Conservation (phyloP, 2,113 vertebrate genomes). For the Delphinus delphis region DNA sequence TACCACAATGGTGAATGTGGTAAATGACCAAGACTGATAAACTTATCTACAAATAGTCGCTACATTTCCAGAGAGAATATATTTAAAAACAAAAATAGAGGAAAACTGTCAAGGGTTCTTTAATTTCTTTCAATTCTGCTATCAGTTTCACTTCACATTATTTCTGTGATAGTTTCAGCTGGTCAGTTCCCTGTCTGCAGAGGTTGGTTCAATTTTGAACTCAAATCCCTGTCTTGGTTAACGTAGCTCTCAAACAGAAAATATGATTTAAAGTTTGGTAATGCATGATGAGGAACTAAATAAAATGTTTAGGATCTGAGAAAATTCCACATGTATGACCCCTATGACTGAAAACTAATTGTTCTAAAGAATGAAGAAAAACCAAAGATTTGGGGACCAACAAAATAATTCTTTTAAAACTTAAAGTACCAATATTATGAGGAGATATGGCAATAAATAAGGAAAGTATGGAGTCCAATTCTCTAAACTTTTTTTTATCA, state of each 20-base stretch:
- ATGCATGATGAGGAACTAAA: conserved; percentile 65
- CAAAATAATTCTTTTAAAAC: conserved; percentile 42
- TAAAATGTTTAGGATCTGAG: conserved; percentile 55
- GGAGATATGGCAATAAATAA: background rate
- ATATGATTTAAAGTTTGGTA: conserved; percentile 55
- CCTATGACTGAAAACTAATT: conserved; percentile 22
- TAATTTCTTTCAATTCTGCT: conserved; percentile 70
- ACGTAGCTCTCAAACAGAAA: conserved; percentile 58
- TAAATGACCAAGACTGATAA: conserved; percentile 41
- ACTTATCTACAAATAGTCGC: conserved; percentile 41
- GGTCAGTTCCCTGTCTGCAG: conserved; percentile 63
- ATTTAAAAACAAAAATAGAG: conserved; percentile 62
- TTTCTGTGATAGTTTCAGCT: conserved; percentile 50
- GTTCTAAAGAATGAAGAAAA: conserved; percentile 57
- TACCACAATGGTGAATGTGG: background rate
- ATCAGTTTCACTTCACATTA: conserved; percentile 65
- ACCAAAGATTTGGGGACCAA: conserved; percentile 1
- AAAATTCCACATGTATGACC: conserved; percentile 35
- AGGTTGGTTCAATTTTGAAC: conserved; percentile 51
- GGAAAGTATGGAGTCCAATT: background rate
- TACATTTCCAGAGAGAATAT: conserved; percentile 6
- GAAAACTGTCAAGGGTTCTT: conserved; percentile 56
- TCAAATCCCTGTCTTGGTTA: conserved; percentile 68
- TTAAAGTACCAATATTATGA: background rate
- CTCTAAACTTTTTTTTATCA: background rate